These are phyloP conservation scores for Cynodonichthys magdalenae DNA, from an alignment of 2,797 vertebrate species.

Conservation along the genomic window DNA sequence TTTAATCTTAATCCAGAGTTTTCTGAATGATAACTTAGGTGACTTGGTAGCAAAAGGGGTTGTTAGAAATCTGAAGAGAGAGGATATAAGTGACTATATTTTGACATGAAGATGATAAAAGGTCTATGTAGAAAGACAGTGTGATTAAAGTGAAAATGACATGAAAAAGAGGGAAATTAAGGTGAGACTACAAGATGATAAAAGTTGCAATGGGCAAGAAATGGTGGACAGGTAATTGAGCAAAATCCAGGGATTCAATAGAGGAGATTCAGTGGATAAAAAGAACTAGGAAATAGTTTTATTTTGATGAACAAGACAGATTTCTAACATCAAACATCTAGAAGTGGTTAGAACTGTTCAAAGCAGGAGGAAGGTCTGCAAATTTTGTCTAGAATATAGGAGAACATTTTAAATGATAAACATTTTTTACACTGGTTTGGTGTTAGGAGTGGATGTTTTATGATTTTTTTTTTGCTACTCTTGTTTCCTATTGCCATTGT, in stretches of 20 bases:
- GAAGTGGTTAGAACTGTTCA: conserved; percentile 8
- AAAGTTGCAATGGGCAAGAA: conserved; percentile 4
- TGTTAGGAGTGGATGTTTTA: too few relatives aligned
- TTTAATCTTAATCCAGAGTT: too few relatives aligned
- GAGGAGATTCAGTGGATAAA: conserved; percentile 4
- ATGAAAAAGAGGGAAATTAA: background rate
- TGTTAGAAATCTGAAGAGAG: conserved; percentile 2
- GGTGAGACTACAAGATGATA: conserved; percentile 12
- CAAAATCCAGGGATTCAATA: conserved; percentile 26
- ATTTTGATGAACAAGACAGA: conserved; percentile 49
- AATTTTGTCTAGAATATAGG: conserved; percentile 10
- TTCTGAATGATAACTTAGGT: background rate
- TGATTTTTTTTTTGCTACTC: too few relatives aligned
- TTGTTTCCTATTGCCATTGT: too few relatives aligned
- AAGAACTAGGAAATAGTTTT: conserved; percentile 15
- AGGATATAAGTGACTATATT: conserved; percentile 5
- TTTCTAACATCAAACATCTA: conserved; percentile 30
- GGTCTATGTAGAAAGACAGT: background rate
- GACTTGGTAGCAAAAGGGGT: conserved; percentile 10
- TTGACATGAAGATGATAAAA: conserved; percentile 1
- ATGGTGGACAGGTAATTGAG: conserved; percentile 59
- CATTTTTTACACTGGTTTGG: too few relatives aligned
- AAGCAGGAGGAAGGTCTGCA: background rate
- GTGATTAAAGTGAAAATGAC: conserved; percentile 14
- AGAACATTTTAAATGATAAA: background rate